These are phyloP conservation scores for fruit fly (Drosophila melanogaster) DNA, from an alignment of 1,140 invertebrate genomes.

Conservation along the genomic window DNA sequence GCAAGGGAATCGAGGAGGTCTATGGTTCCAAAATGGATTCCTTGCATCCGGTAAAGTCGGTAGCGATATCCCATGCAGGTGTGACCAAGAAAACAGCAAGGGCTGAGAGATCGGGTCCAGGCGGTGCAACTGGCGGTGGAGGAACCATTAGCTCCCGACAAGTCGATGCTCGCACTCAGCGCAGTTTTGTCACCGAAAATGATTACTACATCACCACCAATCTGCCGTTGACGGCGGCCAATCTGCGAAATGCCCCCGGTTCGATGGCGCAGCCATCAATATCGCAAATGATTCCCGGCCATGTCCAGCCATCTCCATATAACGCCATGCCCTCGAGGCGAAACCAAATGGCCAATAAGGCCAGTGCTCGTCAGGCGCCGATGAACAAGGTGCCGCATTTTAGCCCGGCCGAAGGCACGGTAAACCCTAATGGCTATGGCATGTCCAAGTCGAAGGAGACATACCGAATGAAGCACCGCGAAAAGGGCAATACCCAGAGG, in stretches of 20 bases:
- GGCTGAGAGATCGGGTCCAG: constrained; percentile 9
- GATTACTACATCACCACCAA: constrained; percentile 72
- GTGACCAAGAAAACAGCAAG: constrained; percentile 48
- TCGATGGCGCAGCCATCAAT: neutral
- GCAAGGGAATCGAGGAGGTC: constrained; percentile 74
- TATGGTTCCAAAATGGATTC: constrained; percentile 69
- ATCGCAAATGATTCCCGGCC: constrained; percentile 14
- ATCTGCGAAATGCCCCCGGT: constrained; percentile 30
- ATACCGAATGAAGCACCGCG: constrained; percentile 16
- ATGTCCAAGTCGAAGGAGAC: constrained; percentile 24
- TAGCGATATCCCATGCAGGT: constrained; percentile 25
- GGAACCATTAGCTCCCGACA: constrained; percentile 32
- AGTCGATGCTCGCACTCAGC: constrained; percentile 49
- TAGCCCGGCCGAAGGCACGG: constrained; percentile 21
- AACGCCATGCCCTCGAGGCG: constrained; percentile 44
- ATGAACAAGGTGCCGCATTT: constrained; percentile 47
- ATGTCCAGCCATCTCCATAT: constrained; percentile 35
- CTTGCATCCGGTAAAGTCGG: constrained; percentile 46
- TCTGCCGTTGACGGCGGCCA: constrained; percentile 52
- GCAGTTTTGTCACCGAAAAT: constrained; percentile 65
- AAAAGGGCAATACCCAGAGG: constrained; percentile 40
- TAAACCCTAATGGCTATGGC: constrained; percentile 9
- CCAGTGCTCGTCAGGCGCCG: constrained; percentile 39
- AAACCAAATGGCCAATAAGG: constrained; percentile 25
- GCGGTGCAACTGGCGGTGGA: constrained; percentile 15